Evolutionary conservation across 1,140 invertebrate genomes (phyloP), one percentile per base, ranked within the genome.

Genomic region (Drosophila nikananu): DNA sequence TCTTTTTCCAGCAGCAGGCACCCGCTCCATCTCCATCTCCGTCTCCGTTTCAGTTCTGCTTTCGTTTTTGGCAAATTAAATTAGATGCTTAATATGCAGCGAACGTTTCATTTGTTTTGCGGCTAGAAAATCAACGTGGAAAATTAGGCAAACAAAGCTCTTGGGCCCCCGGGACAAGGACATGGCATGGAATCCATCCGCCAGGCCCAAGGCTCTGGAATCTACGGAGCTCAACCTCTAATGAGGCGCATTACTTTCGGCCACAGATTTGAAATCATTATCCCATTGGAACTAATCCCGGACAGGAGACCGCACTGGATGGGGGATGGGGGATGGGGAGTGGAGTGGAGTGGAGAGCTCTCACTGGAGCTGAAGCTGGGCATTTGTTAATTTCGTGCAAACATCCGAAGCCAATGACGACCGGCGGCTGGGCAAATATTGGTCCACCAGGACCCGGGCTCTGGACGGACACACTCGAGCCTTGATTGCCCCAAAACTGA

Each of bases 41-140:
- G 44, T 46, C 48, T 52, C 48, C 39, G 48, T 41, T 51, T 35
- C 37, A 30, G 23, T 51, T 66, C 51, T 19, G 54, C 5, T 62
- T 49, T 30, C 46, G 58, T 72, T 51, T 59, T 74, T 63, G 65
- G 55, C 60, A 89, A 89, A 90, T 90, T 86, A 90, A 91, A 91
- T 90, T 91, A 90, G 86, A 86, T 77, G 86, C 86, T 90, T 90
- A 90, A 91, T 90, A 90, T 90, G 86, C 86, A 83, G 79, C 83
- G 63, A 86, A 63, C 86, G 86, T 90, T 91, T 86, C 86, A 90
- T 90, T 90, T 90, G 86, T 83, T 90, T 90, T 91, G 86, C 86
- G 86, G 86, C 86, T 90, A 90, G 86, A 90, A 90, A 90, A 90
- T 90, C 86, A 90, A 91, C 86, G 86, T 90, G 81, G 84, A 90